A percentile compares a stretch with the other conserved stretches of the same genome.
Evolutionary conservation across 2,113 vertebrate genomes (phyloP).

Genomic region (Cebus imitator): DNA sequence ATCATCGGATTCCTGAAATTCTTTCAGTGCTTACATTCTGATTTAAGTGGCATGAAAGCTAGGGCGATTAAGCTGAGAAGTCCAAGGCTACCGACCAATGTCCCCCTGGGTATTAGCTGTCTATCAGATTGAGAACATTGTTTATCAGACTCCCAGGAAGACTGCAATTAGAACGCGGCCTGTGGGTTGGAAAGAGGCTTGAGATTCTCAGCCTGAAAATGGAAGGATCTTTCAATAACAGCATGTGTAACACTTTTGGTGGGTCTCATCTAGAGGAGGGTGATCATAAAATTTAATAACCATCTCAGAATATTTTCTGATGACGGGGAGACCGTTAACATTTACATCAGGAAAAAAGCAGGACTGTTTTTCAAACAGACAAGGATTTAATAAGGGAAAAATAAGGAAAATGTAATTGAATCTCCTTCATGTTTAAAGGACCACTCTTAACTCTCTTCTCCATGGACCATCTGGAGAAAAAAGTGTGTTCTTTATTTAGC

Average conservation of each 20-base stretch:
- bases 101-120: conserved; percentile 85
- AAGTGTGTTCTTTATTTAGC: background rate
- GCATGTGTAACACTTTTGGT: background rate
- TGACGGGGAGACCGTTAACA: background rate
- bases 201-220: background rate
- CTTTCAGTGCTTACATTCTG: conserved; percentile 90
- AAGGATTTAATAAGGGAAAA: background rate
- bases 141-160: conserved; percentile 82
- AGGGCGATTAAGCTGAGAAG: conserved; percentile 83
- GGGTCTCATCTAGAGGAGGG: background rate
- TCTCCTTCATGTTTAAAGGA: background rate
- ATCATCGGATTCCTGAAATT: conserved; percentile 93
- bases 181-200: background rate
- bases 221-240: background rate
- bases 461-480: background rate
- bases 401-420: background rate
- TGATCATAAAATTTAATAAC: background rate
- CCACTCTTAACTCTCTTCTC: background rate
- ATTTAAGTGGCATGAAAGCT: conserved; percentile 91
- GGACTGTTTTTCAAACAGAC: background rate
- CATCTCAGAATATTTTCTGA: background rate
- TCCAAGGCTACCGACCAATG: conserved; percentile 83
- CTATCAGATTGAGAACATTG: conserved; percentile 85
- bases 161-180: conserved; percentile 69
- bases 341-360: background rate